Evolutionary conservation across 1,140 invertebrate species (phyloP), one percentile per base, ranked within the genome.

Genomic region (Ostrea edulis): DNA sequence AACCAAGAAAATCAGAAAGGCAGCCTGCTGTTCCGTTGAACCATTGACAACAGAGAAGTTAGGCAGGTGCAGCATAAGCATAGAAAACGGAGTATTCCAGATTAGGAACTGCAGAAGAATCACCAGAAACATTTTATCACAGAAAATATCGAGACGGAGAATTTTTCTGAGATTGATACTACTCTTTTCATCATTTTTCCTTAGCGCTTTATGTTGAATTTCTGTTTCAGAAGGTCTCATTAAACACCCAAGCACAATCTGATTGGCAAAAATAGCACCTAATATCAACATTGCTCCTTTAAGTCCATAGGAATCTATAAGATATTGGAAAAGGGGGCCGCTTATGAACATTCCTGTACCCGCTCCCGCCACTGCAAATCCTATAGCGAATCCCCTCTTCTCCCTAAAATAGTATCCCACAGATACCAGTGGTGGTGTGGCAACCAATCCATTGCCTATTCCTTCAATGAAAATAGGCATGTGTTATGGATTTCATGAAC

Each of bases 211-310:
- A 22, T 85, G 83, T 20, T 44, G 52, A 58, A 81, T 52, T 84
- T 91, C 89, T 62, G 89, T 81, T 68, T 82, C 86, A 55, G 88
- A 90, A 25, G 91, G 90, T 35, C 82, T 68, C 89, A 90, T 91
- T 58, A 91, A 14, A 14, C 83, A 85, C 20, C 86, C 90, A 51
- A 86, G 87, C n/a, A 90, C 82, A 29, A 86, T 86, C 25, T 85
- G 65, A 20, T 91, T 85, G 14, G 68, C 55, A 0, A 77, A 68
- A 20, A 90, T 29, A 4, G 84, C 90, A 5, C 90, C 90, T 20
- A 88, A 44, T 20, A 91, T 81, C 22, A 91, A 87, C 52, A 87
- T 89, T 20, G 90, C 82, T 22, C 90, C 90, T 52, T 65, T 84
- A 29, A 91, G 82, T 11, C 86, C 85, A 83, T 90, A 91, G 11